Evolutionary conservation across 2,797 vertebrate species (phyloP).

Genomic region (Botia kubotai): DNA sequence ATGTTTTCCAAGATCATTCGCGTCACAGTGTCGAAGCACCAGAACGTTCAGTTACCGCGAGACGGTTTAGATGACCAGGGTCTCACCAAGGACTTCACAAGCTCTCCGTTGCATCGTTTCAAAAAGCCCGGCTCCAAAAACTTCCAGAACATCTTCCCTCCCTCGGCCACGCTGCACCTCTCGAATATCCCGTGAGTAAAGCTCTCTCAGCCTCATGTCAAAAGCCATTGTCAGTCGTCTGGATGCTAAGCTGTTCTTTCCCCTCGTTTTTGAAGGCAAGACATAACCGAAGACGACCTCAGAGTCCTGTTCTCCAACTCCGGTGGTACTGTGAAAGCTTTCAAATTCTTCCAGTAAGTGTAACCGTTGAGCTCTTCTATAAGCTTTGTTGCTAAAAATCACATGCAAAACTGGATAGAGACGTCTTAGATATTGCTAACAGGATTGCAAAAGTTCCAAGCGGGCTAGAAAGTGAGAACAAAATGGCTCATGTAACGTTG

Average conservation of each 20-base stretch:
- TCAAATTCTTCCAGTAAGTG: slow-evolving; percentile 98
- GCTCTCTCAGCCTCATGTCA: neutral
- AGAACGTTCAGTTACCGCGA: slow-evolving; percentile 93
- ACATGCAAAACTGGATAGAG: no score
- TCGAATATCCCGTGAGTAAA: slow-evolving; percentile 95
- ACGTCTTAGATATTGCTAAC: neutral
- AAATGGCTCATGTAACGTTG: neutral
- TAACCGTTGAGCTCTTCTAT: neutral
- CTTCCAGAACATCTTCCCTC: slow-evolving; percentile 97
- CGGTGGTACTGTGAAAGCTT: slow-evolving; percentile 95
- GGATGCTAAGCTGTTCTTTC: no score
- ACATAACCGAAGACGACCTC: slow-evolving; percentile 93
- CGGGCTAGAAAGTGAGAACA: neutral
- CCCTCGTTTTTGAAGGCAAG: no score
- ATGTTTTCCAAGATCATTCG: slow-evolving; percentile 98
- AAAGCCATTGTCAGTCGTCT: no score
- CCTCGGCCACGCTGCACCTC: slow-evolving; percentile 94
- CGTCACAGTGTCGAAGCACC: slow-evolving; percentile 95
- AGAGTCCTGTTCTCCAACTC: slow-evolving; percentile 93
- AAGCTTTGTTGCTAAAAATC: no score
- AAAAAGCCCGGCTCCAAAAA: slow-evolving; percentile 98
- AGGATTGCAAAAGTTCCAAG: neutral
- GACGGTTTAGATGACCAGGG: slow-evolving; percentile 97
- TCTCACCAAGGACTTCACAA: slow-evolving; percentile 95
- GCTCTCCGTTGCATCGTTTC: slow-evolving; percentile 96